These are phyloP conservation scores for Campylorhamphus procurvoides DNA, from an alignment of 2,113 vertebrate genomes.

Conservation along the genomic window DNA sequence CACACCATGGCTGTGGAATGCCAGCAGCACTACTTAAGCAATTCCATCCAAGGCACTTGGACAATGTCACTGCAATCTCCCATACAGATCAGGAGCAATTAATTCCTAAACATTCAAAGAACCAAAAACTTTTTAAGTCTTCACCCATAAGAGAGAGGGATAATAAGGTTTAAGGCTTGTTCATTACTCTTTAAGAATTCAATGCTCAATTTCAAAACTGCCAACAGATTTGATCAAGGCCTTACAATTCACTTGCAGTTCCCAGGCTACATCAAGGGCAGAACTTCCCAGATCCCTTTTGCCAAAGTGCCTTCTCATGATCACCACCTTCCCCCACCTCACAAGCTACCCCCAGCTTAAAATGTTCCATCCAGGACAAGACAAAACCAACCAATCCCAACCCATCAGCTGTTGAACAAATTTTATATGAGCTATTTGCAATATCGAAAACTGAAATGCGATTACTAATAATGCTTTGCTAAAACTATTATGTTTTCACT, in stretches of 20 bases:
- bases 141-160: background rate
- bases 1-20: fast-evolving
- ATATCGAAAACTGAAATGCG: background rate
- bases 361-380: background rate
- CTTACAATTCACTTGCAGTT: background rate
- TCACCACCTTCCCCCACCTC: background rate
- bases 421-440: background rate
- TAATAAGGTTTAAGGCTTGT: background rate
- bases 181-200: background rate
- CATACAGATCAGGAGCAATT: background rate
- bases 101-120: background rate
- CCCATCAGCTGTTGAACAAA: background rate
- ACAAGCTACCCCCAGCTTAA: background rate
- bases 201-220: background rate
- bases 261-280: background rate
- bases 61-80: background rate
- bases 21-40: background rate
- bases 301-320: background rate
- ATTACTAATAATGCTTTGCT: background rate
- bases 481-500: background rate
- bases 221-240: background rate
- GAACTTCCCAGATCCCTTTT: background rate
- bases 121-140: background rate
- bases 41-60: background rate
- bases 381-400: background rate